These are phyloP conservation scores for Augochlorella aurata DNA, from an alignment of 2,888 invertebrate genomes.

Conservation along the genomic window DNA sequence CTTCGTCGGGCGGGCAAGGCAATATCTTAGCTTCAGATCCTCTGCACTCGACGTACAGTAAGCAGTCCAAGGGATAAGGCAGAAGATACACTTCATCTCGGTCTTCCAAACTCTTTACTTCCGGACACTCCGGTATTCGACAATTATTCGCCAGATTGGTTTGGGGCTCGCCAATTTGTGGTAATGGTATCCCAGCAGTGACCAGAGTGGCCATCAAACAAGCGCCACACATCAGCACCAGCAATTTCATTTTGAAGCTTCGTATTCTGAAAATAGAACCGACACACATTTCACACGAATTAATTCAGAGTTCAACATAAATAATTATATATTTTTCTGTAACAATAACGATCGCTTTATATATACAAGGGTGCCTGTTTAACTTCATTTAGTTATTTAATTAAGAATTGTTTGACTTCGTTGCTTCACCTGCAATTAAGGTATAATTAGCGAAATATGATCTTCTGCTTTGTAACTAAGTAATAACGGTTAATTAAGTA, in stretches of 20 bases:
- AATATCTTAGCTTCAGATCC: conserved; percentile 33
- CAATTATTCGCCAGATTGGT: conserved; percentile 46
- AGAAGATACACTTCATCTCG: conserved; percentile 32
- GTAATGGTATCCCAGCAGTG: conserved; percentile 43
- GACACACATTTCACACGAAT: conserved; percentile 1
- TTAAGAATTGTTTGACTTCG: background rate
- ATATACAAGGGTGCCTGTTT: too few relatives aligned
- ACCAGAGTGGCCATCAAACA: conserved; percentile 34
- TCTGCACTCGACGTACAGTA: conserved; percentile 61
- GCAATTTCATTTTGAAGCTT: conserved; percentile 34
- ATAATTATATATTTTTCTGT: background rate
- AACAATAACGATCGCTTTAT: too few relatives aligned
- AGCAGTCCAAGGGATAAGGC: conserved; percentile 63
- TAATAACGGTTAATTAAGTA: conserved; percentile 26
- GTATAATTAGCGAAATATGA: conserved; percentile 16
- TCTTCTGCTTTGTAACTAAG: background rate
- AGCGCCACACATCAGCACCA: conserved; percentile 9
- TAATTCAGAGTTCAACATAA: background rate
- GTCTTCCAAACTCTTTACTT: background rate
- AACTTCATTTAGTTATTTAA: background rate
- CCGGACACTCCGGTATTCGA: conserved; percentile 57
- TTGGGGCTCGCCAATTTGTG: conserved; percentile 40
- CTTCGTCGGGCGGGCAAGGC: conserved; percentile 55
- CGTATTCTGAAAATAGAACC: conserved; percentile 2
- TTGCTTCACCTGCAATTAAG: background rate